Evolutionary conservation across 1,140 invertebrate species (phyloP).

Genomic region (Portunus trituberculatus): DNA sequence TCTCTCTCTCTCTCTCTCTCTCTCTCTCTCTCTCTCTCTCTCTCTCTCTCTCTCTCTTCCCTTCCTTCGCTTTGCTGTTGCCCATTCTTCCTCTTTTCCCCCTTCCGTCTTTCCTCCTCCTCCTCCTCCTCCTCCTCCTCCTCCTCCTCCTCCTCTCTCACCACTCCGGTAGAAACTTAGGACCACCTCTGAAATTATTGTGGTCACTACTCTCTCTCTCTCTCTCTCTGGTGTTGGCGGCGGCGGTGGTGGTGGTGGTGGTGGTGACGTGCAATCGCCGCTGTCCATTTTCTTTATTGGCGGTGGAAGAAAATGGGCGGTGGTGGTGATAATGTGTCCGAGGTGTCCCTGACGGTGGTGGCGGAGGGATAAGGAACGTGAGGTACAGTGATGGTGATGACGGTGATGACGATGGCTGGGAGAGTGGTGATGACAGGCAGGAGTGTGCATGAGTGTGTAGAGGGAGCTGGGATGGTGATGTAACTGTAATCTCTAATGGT

Average conservation of each 20-base stretch:
- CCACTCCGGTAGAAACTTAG: no score
- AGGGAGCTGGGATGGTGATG: no score
- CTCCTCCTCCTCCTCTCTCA: slow-evolving; percentile 15
- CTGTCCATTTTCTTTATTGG: no score
- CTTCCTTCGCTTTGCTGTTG: background rate
- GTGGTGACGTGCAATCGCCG: background rate
- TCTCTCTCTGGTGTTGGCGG: background rate
- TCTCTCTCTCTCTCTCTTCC: background rate
- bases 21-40: no score
- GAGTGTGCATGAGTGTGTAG: no score
- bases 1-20: background rate
- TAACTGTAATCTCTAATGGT: background rate
- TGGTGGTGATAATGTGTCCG: background rate
- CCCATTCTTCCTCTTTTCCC: background rate
- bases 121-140: background rate
- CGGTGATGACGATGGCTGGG: background rate
- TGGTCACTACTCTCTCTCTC: no score
- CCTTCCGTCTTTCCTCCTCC: background rate
- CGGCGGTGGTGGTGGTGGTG: background rate
- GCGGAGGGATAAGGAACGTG: no score
- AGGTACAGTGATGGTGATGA: slow-evolving; percentile 5
- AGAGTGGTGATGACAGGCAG: no score
- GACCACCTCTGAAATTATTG: no score
- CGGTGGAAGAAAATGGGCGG: no score
- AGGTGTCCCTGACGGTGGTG: background rate